These are phyloP conservation scores for Zosterops japonicus DNA, from an alignment of 2,113 vertebrate genomes.

Conservation along the genomic window DNA sequence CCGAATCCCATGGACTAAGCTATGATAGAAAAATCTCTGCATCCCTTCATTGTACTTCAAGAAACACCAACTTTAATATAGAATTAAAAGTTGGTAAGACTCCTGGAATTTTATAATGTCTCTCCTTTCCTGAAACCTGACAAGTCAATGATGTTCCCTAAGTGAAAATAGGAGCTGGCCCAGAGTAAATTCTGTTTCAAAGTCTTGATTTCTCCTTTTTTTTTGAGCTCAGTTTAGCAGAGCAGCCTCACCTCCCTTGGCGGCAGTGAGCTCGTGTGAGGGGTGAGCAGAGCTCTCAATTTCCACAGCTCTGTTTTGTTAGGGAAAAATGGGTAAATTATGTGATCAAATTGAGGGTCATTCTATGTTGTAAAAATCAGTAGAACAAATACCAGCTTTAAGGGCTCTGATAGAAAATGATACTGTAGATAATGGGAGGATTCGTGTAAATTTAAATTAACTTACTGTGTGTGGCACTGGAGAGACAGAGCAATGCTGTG, in stretches of 20 bases:
- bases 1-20: not conserved
- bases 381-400: not conserved
- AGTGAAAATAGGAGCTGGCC: not conserved
- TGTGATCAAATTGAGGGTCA: not conserved
- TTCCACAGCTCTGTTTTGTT: fast-evolving
- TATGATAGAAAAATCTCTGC: not conserved
- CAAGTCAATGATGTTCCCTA: not conserved
- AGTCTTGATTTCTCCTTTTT: not conserved
- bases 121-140: not conserved
- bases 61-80: not conserved
- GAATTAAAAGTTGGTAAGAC: not conserved
- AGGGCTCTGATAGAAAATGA: not conserved
- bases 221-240: not conserved
- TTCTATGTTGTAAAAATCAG: not conserved
- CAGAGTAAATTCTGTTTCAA: not conserved
- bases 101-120: not conserved
- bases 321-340: not conserved
- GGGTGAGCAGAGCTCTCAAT: fast-evolving
- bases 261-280: fast-evolving
- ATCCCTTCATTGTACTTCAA: not conserved
- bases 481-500: not conserved
- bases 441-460: not conserved
- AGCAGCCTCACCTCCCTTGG: not conserved
- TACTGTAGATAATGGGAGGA: not conserved
- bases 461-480: not conserved